Evolutionary conservation across 2,113 vertebrate genomes (phyloP).

Genomic region (Chaenocephalus aceratus): DNA sequence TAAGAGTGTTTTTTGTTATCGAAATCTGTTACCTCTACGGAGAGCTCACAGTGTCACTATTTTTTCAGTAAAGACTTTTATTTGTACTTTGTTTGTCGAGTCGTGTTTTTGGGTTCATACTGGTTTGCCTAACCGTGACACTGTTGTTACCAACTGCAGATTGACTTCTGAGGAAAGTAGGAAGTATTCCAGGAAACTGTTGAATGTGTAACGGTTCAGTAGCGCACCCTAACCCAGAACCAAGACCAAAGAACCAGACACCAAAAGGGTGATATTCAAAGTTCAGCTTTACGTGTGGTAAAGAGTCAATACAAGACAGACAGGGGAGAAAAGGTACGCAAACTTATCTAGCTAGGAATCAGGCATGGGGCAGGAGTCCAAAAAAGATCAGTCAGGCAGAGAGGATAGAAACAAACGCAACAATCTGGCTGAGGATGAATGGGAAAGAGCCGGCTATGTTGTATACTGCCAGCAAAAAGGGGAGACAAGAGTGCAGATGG

Average conservation of each 20-base stretch:
- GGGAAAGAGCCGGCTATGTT: not conserved
- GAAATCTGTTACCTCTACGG: too few relatives aligned
- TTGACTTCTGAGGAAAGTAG: conserved; percentile 6
- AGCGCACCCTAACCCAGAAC: not conserved
- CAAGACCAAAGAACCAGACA: not conserved
- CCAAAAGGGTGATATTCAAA: not conserved
- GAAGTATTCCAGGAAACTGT: conserved; percentile 28
- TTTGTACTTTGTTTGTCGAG: too few relatives aligned
- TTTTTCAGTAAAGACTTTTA: too few relatives aligned
- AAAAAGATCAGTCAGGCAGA: not conserved
- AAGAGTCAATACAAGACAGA: not conserved
- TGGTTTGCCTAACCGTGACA: too few relatives aligned
- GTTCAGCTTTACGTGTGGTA: not conserved
- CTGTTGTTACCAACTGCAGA: not conserved
- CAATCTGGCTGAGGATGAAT: not conserved
- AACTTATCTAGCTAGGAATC: not conserved
- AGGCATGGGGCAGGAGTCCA: not conserved
- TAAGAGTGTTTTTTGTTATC: too few relatives aligned
- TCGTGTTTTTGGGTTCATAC: too few relatives aligned
- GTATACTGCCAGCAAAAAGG: too few relatives aligned
- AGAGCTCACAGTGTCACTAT: too few relatives aligned
- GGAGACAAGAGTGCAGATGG: not conserved
- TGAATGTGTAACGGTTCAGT: not conserved
- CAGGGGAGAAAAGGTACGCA: not conserved
- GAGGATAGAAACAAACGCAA: not conserved